phyloP scores from a whole-genome alignment of 2,113 vertebrate species.

The Deroptyus accipitrinus region DNA sequence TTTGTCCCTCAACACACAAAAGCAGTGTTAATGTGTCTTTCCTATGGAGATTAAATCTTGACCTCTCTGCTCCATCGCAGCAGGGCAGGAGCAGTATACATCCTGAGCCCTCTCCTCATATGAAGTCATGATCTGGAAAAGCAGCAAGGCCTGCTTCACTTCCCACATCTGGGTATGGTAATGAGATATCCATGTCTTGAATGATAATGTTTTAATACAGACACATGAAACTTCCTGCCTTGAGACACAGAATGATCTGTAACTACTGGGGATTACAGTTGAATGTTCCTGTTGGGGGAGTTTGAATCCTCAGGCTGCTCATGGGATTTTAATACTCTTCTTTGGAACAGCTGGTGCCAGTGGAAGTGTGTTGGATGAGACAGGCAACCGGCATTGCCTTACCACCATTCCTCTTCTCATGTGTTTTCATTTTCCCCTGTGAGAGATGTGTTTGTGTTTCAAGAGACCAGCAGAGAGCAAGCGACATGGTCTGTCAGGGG shows the following conservation, averaged over 20 bases:
- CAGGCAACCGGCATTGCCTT: not conserved
- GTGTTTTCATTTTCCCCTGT: constrained; percentile 11
- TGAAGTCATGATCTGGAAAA: not conserved
- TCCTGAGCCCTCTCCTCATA: not conserved
- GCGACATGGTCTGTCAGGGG: rapidly evolving
- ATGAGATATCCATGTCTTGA: constrained; percentile 22
- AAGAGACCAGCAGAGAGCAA: not conserved
- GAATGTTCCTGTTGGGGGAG: constrained; percentile 10
- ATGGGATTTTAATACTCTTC: constrained; percentile 30
- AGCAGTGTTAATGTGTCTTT: not conserved
- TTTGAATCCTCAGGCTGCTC: constrained; percentile 36
- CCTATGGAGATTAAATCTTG: rapidly evolving
- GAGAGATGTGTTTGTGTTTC: not conserved
- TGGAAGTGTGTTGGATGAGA: constrained; percentile 1
- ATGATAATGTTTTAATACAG: constrained; percentile 43
- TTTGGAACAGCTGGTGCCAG: constrained; percentile 34
- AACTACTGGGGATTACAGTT: constrained; percentile 35
- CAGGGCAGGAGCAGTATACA: not conserved
- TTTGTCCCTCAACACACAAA: not conserved
- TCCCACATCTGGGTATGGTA: constrained; percentile 2
- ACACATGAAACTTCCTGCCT: constrained; percentile 42
- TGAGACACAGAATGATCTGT: constrained; percentile 43
- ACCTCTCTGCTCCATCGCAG: not conserved
- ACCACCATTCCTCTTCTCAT: not conserved
- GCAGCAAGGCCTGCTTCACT: not conserved